Conservation (phyloP, 1,140 invertebrate species). For the Zaprionus ghesquierei region DNA sequence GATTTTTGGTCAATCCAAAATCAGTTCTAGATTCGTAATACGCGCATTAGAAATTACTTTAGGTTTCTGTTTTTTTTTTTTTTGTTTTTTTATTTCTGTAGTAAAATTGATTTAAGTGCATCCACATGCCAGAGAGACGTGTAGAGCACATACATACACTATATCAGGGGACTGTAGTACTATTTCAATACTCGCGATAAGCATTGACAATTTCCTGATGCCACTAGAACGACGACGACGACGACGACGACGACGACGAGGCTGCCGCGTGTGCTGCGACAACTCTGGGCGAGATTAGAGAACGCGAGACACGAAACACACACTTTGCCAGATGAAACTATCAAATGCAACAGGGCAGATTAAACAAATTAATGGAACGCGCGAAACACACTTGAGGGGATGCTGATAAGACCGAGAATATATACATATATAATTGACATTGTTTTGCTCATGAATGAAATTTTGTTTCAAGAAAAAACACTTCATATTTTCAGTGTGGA, state of each 20-base stretch:
- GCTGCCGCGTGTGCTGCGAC: background rate
- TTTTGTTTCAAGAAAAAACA: background rate
- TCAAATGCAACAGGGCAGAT: slow-evolving; percentile 18
- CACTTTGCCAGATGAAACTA: background rate
- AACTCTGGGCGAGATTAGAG: slow-evolving; percentile 18
- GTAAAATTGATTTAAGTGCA: background rate
- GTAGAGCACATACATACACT: background rate
- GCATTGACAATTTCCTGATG: slow-evolving; percentile 41
- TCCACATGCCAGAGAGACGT: background rate
- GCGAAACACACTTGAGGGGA: background rate
- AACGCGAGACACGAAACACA: background rate
- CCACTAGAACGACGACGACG: background rate
- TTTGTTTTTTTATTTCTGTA: background rate
- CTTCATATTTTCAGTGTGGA: background rate
- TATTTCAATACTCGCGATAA: slow-evolving; percentile 24
- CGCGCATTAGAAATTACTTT: background rate
- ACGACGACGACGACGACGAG: background rate
- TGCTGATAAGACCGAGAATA: slow-evolving; percentile 21
- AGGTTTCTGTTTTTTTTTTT: too few species aligned
- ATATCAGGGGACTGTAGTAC: background rate
- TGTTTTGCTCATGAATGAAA: slow-evolving; percentile 35
- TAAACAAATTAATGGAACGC: slow-evolving; percentile 1
- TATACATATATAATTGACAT: background rate
- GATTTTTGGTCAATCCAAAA: background rate
- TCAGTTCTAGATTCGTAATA: background rate